phyloP scores from a whole-genome alignment of 2,797 vertebrate genomes.

The Podargus strigoides region DNA sequence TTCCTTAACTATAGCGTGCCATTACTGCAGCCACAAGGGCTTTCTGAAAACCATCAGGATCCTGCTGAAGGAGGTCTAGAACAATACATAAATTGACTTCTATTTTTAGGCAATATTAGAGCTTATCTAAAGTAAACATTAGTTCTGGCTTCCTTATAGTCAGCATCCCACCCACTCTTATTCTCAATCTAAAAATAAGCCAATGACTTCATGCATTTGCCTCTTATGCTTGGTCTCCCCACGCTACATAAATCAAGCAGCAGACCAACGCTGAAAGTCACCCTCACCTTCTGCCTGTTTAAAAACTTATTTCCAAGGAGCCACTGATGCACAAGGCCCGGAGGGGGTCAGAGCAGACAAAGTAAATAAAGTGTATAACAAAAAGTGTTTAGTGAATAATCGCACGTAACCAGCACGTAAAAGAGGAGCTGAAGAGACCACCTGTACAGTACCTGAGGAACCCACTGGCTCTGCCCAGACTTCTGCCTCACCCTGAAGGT shows the following conservation, averaged over 20 bases:
- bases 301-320: neutral
- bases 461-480: neutral
- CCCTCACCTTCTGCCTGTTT: neutral
- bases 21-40: neutral
- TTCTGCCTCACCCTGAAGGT: neutral
- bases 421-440: neutral
- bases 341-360: neutral
- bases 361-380: neutral
- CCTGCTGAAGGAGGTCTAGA: neutral
- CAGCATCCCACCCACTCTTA: neutral
- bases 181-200: constrained; percentile 8
- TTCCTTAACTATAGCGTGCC: neutral
- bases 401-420: no score
- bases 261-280: neutral
- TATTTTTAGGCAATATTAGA: constrained; percentile 21
- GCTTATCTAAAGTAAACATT: constrained; percentile 10
- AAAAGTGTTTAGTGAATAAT: neutral
- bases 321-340: neutral
- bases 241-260: neutral
- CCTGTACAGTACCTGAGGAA: neutral
- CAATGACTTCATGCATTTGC: neutral
- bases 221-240: neutral
- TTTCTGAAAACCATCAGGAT: constrained; percentile 3
- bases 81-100: neutral
- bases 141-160: neutral